These are phyloP conservation scores for Anoplolepis gracilipes DNA, from an alignment of 1,140 invertebrate genomes.

Conservation along the genomic window DNA sequence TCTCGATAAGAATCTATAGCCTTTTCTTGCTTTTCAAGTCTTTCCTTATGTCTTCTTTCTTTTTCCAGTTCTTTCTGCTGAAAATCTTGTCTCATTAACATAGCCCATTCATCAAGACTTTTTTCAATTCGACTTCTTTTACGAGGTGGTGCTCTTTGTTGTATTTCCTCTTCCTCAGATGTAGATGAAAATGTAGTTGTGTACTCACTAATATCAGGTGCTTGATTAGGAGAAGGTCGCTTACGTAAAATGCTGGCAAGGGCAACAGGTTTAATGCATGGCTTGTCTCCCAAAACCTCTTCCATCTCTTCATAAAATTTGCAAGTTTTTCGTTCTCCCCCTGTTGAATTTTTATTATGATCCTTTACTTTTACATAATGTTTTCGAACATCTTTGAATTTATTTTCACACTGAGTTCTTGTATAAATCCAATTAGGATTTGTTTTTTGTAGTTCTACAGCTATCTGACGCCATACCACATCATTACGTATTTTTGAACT, in stretches of 20 bases:
- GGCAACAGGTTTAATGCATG: conserved; percentile 24
- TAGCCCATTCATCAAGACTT: not conserved
- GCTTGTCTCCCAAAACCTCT: conserved; percentile 24
- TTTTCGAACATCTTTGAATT: conserved; percentile 2
- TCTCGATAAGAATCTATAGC: conserved; percentile 11
- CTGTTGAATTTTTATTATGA: conserved; percentile 25
- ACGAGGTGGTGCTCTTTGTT: not conserved
- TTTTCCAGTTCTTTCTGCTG: not conserved
- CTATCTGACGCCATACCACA: not conserved
- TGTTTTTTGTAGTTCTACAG: not conserved
- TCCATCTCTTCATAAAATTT: conserved; percentile 48
- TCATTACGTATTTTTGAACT: conserved; percentile 2
- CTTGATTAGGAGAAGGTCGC: not conserved
- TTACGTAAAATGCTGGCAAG: not conserved
- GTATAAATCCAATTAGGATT: conserved; percentile 22
- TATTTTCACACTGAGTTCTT: conserved; percentile 15
- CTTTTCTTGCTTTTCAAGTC: not conserved
- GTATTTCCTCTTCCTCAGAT: not conserved
- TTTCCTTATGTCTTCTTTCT: conserved; percentile 25
- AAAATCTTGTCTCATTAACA: not conserved
- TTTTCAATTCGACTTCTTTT: not conserved
- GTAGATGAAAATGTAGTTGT: not conserved
- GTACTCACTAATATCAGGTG: not conserved
- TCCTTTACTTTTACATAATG: conserved; percentile 13
- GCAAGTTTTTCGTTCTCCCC: conserved; percentile 7